Evolutionary conservation across 1,140 invertebrate genomes (phyloP).

Genomic region (Zaprionus tsacasi): DNA sequence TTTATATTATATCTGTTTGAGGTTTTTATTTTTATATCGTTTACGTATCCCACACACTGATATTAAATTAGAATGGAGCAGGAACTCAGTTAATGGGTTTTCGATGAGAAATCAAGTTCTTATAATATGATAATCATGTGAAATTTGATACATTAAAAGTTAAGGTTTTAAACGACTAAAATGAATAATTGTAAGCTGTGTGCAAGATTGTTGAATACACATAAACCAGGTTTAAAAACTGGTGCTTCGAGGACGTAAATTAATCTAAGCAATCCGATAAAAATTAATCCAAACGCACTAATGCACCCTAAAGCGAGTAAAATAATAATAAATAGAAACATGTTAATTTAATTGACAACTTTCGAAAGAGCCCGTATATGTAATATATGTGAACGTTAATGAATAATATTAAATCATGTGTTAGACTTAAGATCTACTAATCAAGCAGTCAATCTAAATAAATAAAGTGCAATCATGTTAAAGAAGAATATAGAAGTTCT

Average conservation of each 20-base stretch:
- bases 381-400: slow-evolving; percentile 46
- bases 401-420: slow-evolving; percentile 32
- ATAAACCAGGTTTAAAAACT: background rate
- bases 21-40: background rate
- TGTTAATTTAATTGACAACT: slow-evolving; percentile 60
- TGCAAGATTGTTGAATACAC: background rate
- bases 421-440: slow-evolving; percentile 65
- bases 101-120: background rate
- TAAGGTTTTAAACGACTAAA: slow-evolving; percentile 26
- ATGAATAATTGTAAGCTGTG: slow-evolving; percentile 23
- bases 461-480: slow-evolving; percentile 75
- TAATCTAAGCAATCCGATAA: slow-evolving; percentile 43
- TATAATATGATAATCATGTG: background rate
- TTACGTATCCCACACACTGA: background rate
- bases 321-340: background rate
- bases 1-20: background rate
- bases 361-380: slow-evolving; percentile 20
- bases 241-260: slow-evolving; percentile 1
- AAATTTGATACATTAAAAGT: slow-evolving; percentile 24
- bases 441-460: slow-evolving; percentile 59
- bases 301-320: slow-evolving; percentile 16
- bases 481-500: slow-evolving; percentile 7
- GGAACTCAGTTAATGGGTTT: background rate
- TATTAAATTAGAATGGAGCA: background rate
- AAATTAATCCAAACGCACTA: slow-evolving; percentile 53